phyloP scores from a whole-genome alignment of 2,888 invertebrate species.

The Lissonota sp. region DNA sequence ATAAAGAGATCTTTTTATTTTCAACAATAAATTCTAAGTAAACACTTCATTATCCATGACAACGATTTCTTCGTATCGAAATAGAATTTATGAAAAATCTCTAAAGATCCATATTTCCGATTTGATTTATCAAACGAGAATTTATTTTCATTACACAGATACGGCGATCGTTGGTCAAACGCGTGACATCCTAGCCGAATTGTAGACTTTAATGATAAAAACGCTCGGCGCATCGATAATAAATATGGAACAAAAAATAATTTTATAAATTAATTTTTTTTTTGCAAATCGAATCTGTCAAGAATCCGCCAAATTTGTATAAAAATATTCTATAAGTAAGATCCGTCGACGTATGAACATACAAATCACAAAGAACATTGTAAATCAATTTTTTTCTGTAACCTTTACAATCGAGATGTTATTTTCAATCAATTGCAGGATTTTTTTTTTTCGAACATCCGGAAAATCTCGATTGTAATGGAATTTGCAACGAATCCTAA shows the following conservation, averaged over 20 bases:
- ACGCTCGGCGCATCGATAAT: slow-evolving; percentile 38
- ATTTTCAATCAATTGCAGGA: neutral
- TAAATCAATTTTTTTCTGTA: slow-evolving; percentile 52
- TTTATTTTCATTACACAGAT: slow-evolving; percentile 36
- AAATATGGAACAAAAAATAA: slow-evolving; percentile 10
- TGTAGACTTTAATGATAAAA: slow-evolving; percentile 41
- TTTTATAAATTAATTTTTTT: slow-evolving; percentile 41
- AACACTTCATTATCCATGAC: slow-evolving; percentile 28
- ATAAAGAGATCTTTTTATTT: neutral
- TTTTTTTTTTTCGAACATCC: slow-evolving; percentile 12
- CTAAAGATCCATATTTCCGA: slow-evolving; percentile 12
- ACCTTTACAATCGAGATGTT: slow-evolving; percentile 47
- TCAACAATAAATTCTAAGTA: neutral
- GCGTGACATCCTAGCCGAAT: slow-evolving; percentile 51
- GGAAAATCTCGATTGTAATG: slow-evolving; percentile 48
- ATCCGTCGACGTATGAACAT: neutral
- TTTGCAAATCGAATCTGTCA: slow-evolving; percentile 26
- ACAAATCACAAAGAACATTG: slow-evolving; percentile 41
- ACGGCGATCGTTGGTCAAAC: slow-evolving; percentile 30
- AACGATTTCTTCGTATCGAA: slow-evolving; percentile 15
- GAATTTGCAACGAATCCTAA: slow-evolving; percentile 46
- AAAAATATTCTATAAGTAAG: slow-evolving; percentile 26
- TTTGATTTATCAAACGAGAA: slow-evolving; percentile 33
- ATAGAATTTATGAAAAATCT: slow-evolving; percentile 10
- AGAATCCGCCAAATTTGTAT: slow-evolving; percentile 42